These are phyloP conservation scores for Zosterops lateralis DNA, from an alignment of 2,113 vertebrate genomes.

Conservation along the genomic window DNA sequence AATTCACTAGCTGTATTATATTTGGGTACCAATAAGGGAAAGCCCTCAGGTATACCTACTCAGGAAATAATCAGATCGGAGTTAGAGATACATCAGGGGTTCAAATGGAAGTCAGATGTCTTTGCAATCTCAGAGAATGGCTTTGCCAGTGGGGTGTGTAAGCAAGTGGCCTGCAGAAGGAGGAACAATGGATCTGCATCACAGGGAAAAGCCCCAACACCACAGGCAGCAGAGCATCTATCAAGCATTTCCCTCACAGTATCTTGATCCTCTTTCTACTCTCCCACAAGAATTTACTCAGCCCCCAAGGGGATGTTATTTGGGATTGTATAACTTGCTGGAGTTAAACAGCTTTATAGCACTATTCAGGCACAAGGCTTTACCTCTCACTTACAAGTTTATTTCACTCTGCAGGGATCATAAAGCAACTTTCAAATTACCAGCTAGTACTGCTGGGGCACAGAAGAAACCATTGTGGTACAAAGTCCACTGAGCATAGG, in stretches of 20 bases:
- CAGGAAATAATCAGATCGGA: background rate
- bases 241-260: fast-evolving
- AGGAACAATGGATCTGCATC: background rate
- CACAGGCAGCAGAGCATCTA: background rate
- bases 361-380: conserved; percentile 32
- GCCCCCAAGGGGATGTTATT: background rate
- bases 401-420: conserved; percentile 48
- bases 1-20: background rate
- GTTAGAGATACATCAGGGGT: background rate
- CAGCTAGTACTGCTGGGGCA: background rate
- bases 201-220: background rate
- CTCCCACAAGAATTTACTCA: conserved; percentile 36
- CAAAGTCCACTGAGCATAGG: background rate
- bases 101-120: background rate
- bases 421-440: conserved; percentile 56
- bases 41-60: background rate
- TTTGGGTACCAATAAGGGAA: background rate
- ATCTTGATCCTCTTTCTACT: background rate
- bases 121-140: background rate
- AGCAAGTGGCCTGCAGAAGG: background rate
- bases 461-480: conserved; percentile 19
- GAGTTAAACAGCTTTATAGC: conserved; percentile 49
- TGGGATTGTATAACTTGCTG: background rate
- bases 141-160: background rate
- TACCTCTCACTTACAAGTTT: conserved; percentile 43